phyloP scores from a whole-genome alignment of 2,113 vertebrate genomes.

The Brachirus orientalis region DNA sequence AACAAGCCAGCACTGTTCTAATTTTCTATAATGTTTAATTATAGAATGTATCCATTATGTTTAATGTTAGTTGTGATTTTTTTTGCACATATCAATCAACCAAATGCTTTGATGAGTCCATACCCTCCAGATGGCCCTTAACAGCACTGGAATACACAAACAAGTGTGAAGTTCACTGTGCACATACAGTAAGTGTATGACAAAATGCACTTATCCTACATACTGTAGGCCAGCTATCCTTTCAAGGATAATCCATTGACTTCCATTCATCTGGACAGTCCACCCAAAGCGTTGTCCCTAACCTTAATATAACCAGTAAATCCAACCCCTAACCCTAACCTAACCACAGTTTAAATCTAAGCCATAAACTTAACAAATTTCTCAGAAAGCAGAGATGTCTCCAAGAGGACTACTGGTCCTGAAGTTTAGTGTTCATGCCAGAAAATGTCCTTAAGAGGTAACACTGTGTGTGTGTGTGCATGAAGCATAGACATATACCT shows the following conservation, averaged over 20 bases:
- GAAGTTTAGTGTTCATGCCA: neutral
- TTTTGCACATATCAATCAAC: constrained; percentile 22
- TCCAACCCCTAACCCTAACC: too few species aligned
- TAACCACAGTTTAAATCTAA: too few species aligned
- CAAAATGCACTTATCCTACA: neutral
- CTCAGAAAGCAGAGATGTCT: too few species aligned
- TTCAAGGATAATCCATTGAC: too few species aligned
- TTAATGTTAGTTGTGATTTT: constrained; percentile 12
- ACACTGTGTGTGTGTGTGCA: constrained; percentile 4
- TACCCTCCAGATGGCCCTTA: constrained; percentile 27
- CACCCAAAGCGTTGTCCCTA: too few species aligned
- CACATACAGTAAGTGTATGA: neutral
- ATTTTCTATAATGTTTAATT: constrained; percentile 10
- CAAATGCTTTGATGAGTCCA: neutral
- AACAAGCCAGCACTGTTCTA: constrained; percentile 1
- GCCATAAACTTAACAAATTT: too few species aligned
- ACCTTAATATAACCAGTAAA: too few species aligned
- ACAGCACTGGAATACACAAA: constrained; percentile 13
- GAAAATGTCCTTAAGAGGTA: too few species aligned
- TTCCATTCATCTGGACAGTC: too few species aligned
- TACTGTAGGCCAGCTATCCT: neutral
- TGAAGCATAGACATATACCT: constrained; percentile 23
- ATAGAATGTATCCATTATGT: too few species aligned
- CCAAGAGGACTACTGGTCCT: neutral
- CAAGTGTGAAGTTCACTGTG: constrained; percentile 9